These are phyloP conservation scores for Progne subis DNA, from an alignment of 2,113 vertebrate genomes.

Conservation along the genomic window DNA sequence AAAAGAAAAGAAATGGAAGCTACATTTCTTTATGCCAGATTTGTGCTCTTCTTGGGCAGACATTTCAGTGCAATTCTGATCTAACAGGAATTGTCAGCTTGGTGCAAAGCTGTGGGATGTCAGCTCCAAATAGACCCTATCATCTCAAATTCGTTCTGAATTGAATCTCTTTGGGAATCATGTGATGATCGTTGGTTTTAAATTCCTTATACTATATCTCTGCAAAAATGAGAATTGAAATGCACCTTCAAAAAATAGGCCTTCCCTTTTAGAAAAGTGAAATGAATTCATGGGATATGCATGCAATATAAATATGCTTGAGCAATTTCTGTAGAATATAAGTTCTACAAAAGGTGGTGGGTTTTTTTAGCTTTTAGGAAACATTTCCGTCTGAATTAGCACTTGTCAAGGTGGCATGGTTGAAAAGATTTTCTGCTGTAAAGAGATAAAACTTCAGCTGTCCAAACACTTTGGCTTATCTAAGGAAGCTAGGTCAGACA, in stretches of 20 bases:
- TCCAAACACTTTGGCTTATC: background rate
- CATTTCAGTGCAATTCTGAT: background rate
- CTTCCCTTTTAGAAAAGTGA: background rate
- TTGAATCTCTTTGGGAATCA: background rate
- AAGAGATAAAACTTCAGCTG: background rate
- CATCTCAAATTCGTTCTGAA: background rate
- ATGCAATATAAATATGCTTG: background rate
- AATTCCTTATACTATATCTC: background rate
- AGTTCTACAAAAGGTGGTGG: background rate
- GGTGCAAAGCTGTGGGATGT: background rate
- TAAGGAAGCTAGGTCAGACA: background rate
- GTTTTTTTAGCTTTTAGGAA: slow-evolving; percentile 17
- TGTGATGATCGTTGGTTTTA: background rate
- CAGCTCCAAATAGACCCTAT: background rate
- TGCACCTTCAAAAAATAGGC: background rate
- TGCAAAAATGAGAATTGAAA: background rate
- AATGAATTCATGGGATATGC: background rate
- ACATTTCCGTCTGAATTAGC: slow-evolving; percentile 18
- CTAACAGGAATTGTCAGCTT: slow-evolving; percentile 27
- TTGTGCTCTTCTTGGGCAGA: background rate
- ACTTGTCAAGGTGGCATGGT: background rate
- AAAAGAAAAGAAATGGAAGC: background rate
- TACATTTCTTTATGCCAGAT: background rate
- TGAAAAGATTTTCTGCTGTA: background rate
- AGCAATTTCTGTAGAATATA: background rate